These are phyloP conservation scores for Anoplophora glabripennis DNA, from an alignment of 1,140 invertebrate genomes.

Conservation along the genomic window DNA sequence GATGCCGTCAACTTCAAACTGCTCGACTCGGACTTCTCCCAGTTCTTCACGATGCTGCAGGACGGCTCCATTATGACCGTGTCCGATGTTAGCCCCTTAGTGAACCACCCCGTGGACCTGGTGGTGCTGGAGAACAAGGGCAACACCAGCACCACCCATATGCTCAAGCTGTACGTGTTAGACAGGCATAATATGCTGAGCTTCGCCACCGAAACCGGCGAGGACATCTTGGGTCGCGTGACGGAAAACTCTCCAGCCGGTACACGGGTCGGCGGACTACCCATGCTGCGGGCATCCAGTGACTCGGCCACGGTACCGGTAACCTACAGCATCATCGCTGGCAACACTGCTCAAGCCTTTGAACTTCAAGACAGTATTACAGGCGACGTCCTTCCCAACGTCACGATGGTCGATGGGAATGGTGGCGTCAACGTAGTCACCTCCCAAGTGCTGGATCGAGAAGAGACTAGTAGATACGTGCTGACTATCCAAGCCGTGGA, in stretches of 20 bases:
- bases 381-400: conserved; percentile 53
- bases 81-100: conserved; percentile 73
- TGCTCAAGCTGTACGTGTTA: conserved; percentile 76
- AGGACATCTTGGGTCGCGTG: conserved; percentile 59
- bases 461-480: conserved; percentile 64
- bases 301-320: conserved; percentile 59
- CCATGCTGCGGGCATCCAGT: conserved; percentile 62
- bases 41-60: conserved; percentile 82
- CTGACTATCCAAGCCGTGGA: conserved; percentile 75
- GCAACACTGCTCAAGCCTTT: conserved; percentile 68
- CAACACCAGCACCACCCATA: conserved; percentile 75
- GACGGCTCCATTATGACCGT: conserved; percentile 89
- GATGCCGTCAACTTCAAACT: conserved; percentile 62
- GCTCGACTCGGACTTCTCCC: conserved; percentile 72
- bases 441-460: conserved; percentile 69
- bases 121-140: conserved; percentile 76
- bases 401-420: conserved; percentile 58
- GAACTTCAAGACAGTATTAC: conserved; percentile 62
- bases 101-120: conserved; percentile 75
- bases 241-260: conserved; percentile 71
- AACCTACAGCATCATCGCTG: conserved; percentile 73
- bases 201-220: conserved; percentile 66
- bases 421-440: conserved; percentile 69
- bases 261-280: conserved; percentile 65
- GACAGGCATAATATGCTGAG: conserved; percentile 75